These are phyloP conservation scores for Lycorma delicatula DNA, from an alignment of 1,140 invertebrate genomes.

Conservation along the genomic window DNA sequence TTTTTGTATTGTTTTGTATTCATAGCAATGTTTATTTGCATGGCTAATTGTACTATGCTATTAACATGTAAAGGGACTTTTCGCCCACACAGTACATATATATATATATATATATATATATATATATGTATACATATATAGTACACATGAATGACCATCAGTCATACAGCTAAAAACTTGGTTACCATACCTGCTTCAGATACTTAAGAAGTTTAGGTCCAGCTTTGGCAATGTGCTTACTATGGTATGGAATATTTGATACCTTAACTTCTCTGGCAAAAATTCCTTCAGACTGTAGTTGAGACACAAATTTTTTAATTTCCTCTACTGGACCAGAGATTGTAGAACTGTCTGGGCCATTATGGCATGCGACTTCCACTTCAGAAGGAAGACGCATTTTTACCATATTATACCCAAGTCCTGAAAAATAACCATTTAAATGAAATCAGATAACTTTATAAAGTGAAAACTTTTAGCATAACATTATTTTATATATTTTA, in stretches of 20 bases:
- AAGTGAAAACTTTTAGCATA: too few relatives aligned
- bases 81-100: too few relatives aligned
- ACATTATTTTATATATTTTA: too few relatives aligned
- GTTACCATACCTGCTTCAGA: constrained; percentile 53
- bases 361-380: constrained; percentile 61
- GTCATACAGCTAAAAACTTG: too few relatives aligned
- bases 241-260: constrained; percentile 65
- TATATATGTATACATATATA: too few relatives aligned
- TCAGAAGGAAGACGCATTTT: constrained; percentile 42
- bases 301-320: constrained; percentile 36
- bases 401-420: constrained; percentile 51
- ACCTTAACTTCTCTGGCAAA: constrained; percentile 59
- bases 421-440: constrained; percentile 12
- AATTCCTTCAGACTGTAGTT: constrained; percentile 44
- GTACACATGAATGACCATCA: too few relatives aligned
- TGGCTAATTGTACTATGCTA: too few relatives aligned
- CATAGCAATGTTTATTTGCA: too few relatives aligned
- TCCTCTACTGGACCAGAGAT: constrained; percentile 51
- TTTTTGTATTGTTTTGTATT: too few relatives aligned
- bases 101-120: too few relatives aligned
- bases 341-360: constrained; percentile 46
- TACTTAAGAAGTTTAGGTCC: constrained; percentile 62
- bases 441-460: too few relatives aligned
- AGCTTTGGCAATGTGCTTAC: constrained; percentile 64
- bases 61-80: too few relatives aligned